Percentiles rank a stretch among this genome's conserved stretches.
Evolutionary conservation across 2,113 vertebrate species (phyloP).

Genomic region (Toxotes jaculatrix): DNA sequence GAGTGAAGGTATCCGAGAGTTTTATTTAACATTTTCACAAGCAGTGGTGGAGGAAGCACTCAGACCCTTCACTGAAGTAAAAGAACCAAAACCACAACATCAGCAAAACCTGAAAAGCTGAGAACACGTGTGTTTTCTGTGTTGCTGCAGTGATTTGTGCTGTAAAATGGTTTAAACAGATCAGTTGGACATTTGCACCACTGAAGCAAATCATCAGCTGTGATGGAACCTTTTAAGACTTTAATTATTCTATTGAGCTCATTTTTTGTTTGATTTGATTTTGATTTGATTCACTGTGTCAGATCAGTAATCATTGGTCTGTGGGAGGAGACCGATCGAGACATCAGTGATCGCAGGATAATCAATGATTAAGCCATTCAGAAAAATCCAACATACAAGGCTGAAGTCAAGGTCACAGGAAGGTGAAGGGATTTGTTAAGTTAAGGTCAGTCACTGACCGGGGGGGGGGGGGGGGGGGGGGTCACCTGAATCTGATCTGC

Average conservation of each 20-base stretch:
- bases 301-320: not conserved
- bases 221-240: too few species aligned
- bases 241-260: too few species aligned
- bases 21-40: not conserved
- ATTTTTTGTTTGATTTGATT: too few species aligned
- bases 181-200: too few species aligned
- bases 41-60: not conserved
- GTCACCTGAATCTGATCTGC: too few species aligned
- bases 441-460: too few species aligned
- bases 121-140: too few species aligned
- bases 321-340: not conserved
- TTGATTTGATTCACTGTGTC: not conserved
- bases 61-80: not conserved
- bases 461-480: too few species aligned
- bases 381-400: not conserved
- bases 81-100: not conserved
- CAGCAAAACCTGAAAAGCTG: too few species aligned
- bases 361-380: conserved; percentile 6
- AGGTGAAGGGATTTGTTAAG: not conserved
- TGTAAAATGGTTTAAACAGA: too few species aligned
- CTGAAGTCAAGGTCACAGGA: not conserved
- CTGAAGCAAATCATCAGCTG: too few species aligned
- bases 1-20: not conserved
- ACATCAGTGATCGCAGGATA: not conserved
- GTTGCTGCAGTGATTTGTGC: too few species aligned